Evolutionary conservation across 2,113 vertebrate species (phyloP).

Genomic region (Rutilus rutilus): DNA sequence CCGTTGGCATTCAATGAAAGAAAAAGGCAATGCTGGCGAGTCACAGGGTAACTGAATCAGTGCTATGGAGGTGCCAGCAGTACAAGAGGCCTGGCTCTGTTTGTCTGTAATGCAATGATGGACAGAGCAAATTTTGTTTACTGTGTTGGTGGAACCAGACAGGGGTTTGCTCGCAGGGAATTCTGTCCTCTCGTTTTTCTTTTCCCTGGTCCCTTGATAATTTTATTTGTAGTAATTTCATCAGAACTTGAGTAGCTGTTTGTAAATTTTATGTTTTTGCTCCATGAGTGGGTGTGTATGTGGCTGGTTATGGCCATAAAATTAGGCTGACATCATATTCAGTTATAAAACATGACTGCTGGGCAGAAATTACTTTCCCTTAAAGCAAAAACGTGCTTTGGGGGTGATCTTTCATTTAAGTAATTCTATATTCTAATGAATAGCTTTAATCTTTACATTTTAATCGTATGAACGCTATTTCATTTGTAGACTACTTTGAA

Average conservation of each 20-base stretch:
- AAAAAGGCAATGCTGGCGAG: slow-evolving; percentile 66
- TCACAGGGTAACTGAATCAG: slow-evolving; percentile 57
- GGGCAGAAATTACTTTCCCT: slow-evolving; percentile 6
- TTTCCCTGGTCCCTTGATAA: slow-evolving; percentile 54
- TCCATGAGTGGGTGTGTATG: slow-evolving; percentile 24
- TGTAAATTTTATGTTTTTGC: slow-evolving; percentile 29
- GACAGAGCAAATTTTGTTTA: slow-evolving; percentile 68
- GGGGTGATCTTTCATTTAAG: background rate
- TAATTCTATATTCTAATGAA: slow-evolving; percentile 5
- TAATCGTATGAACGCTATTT: slow-evolving; percentile 39
- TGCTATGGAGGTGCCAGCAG: too few species aligned
- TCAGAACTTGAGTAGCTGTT: slow-evolving; percentile 44
- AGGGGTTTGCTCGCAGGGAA: slow-evolving; percentile 55
- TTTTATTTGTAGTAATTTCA: slow-evolving; percentile 63
- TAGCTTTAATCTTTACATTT: slow-evolving; percentile 38
- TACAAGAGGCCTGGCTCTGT: slow-evolving; percentile 38
- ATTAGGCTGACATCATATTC: slow-evolving; percentile 56
- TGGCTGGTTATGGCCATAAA: slow-evolving; percentile 47
- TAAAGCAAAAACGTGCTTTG: slow-evolving; percentile 37
- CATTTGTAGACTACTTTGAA: slow-evolving; percentile 13
- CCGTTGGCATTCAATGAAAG: slow-evolving; percentile 68
- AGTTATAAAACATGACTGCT: slow-evolving; percentile 38
- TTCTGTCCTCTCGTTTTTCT: slow-evolving; percentile 62
- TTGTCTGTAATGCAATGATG: slow-evolving; percentile 66
- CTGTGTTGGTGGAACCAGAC: slow-evolving; percentile 64